Percentiles rank a stretch among this genome's conserved stretches.
These are phyloP conservation scores for Passer domesticus DNA, from an alignment of 2,113 vertebrate species.

Conservation along the genomic window DNA sequence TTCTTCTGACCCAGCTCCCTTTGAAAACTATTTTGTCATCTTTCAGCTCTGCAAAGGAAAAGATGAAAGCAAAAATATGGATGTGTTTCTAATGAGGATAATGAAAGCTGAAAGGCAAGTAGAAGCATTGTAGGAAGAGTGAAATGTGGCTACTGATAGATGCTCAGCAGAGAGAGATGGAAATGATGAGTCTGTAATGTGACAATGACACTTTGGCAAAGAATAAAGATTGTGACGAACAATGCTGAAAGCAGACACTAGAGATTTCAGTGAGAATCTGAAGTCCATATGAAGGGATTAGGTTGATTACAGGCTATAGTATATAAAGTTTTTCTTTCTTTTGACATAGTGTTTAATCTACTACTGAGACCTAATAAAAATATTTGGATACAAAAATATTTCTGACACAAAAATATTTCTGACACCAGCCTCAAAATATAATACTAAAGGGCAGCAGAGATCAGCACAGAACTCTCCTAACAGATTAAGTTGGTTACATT, in stretches of 20 bases:
- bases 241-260: conserved; percentile 22
- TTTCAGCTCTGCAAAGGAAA: conserved; percentile 68
- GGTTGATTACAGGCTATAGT: not conserved
- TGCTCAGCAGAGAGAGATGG: conserved; percentile 10
- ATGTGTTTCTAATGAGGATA: conserved; percentile 66
- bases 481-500: not conserved
- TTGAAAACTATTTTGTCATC: conserved; percentile 75
- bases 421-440: not conserved
- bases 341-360: conserved; percentile 7
- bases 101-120: conserved; percentile 69
- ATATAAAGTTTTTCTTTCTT: conserved; percentile 4
- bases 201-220: conserved; percentile 22
- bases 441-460: not conserved
- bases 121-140: not conserved
- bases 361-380: conserved; percentile 9
- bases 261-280: not conserved
- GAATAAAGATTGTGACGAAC: conserved; percentile 27
- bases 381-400: conserved; percentile 3
- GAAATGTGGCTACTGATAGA: conserved; percentile 26
- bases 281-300: conserved; percentile 1
- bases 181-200: conserved; percentile 57
- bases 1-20: conserved; percentile 63
- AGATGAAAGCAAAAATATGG: conserved; percentile 70
- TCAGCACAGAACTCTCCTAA: not conserved
- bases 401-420: conserved; percentile 12